Evolutionary conservation across 2,113 vertebrate genomes (phyloP).

Genomic region (Microcebus jonahi): DNA sequence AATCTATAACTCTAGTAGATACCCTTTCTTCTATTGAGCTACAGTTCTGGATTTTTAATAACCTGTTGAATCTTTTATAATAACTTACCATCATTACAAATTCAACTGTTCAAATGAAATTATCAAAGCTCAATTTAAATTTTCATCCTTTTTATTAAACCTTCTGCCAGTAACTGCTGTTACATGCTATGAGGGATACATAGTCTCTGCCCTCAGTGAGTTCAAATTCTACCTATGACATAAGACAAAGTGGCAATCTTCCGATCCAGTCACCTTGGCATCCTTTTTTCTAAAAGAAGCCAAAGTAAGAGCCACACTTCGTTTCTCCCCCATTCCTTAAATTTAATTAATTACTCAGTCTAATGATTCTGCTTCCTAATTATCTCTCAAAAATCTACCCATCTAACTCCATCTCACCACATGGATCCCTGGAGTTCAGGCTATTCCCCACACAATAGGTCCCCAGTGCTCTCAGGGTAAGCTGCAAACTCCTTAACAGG

Average conservation of each 20-base stretch:
- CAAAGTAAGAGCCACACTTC: background rate
- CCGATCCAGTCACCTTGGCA: background rate
- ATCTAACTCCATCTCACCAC: background rate
- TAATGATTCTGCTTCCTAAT: conserved; percentile 35
- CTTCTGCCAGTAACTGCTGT: background rate
- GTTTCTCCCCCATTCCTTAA: background rate
- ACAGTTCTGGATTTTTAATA: background rate
- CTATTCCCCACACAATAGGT: background rate
- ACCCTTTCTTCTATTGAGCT: background rate
- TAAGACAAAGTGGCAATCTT: background rate
- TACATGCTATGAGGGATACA: background rate
- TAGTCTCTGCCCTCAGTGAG: background rate
- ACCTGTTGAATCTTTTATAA: background rate
- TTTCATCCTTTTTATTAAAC: background rate
- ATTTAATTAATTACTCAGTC: background rate
- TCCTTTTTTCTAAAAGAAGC: background rate
- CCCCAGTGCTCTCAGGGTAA: background rate
- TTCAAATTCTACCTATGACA: background rate
- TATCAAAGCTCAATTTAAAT: background rate
- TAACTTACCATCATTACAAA: background rate
- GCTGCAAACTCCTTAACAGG: conserved; percentile 3
- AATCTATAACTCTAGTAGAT: background rate
- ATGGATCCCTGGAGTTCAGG: background rate
- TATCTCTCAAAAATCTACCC: background rate
- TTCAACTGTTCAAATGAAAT: background rate